Percentiles rank a stretch among this genome's conserved stretches.
Conservation (phyloP, 2,888 invertebrate species). For the Erebia palarica region DNA sequence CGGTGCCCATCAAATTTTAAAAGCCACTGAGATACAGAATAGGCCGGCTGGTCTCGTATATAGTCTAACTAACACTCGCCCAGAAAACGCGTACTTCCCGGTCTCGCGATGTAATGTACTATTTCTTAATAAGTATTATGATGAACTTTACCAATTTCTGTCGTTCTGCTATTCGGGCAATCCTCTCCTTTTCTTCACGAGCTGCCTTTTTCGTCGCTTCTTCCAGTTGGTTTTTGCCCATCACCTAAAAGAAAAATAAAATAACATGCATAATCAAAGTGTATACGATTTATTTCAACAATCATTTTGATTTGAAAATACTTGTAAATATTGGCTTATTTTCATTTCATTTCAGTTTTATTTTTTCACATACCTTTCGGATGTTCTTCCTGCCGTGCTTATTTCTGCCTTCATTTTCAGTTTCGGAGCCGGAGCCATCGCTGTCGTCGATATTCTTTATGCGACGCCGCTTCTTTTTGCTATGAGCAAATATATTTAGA, state of each 20-base stretch:
- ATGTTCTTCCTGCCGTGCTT: conserved; percentile 80
- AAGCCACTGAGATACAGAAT: too few relatives aligned
- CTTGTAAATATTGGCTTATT: too few relatives aligned
- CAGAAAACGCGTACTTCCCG: too few relatives aligned
- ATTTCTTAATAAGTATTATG: too few relatives aligned
- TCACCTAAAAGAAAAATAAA: conserved; percentile 66
- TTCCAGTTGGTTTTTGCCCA: conserved; percentile 85
- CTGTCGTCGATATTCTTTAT: conserved; percentile 72
- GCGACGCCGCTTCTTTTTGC: conserved; percentile 75
- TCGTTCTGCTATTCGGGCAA: conserved; percentile 93
- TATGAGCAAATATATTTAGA: conserved; percentile 37
- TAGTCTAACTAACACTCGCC: too few relatives aligned
- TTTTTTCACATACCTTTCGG: conserved; percentile 69
- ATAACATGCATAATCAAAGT: too few relatives aligned
- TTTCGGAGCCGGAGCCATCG: conserved; percentile 71
- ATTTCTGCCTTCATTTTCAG: conserved; percentile 72
- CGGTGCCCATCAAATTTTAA: too few relatives aligned
- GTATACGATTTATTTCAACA: too few relatives aligned
- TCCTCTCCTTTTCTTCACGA: conserved; percentile 93
- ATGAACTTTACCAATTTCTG: conserved; percentile 87
- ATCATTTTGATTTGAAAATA: too few relatives aligned
- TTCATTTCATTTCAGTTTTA: too few relatives aligned
- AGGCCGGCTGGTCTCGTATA: too few relatives aligned
- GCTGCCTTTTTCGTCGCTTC: conserved; percentile 94
- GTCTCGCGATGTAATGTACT: too few relatives aligned